A percentile compares a stretch with the other conserved stretches of the same genome.
phyloP scores from a whole-genome alignment of 2,797 vertebrate species.

The Chrosomus eos region DNA sequence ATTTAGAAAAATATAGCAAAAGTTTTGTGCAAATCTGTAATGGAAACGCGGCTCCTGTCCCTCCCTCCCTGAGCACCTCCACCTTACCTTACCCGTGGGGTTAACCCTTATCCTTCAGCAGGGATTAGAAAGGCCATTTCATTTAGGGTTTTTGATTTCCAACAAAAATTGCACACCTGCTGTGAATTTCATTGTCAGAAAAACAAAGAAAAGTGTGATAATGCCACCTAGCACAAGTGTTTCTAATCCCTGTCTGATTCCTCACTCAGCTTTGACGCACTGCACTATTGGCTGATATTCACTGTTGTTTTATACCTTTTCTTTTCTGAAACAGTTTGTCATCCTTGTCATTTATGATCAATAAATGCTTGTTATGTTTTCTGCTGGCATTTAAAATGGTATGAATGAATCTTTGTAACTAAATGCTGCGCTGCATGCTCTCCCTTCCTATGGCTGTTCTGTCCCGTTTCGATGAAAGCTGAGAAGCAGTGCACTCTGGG shows the following conservation, averaged over 20 bases:
- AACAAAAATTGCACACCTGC: background rate
- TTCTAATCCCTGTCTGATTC: conserved; percentile 34
- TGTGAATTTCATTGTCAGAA: background rate
- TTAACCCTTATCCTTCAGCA: background rate
- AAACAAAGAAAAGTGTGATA: background rate
- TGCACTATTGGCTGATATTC: conserved; percentile 26
- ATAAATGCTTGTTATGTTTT: conserved; percentile 59
- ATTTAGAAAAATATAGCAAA: too few species aligned
- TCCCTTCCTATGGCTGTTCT: conserved; percentile 40
- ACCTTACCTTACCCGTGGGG: background rate
- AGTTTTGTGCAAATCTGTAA: too few species aligned
- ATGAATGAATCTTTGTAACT: conserved; percentile 49
- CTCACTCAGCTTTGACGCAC: conserved; percentile 15
- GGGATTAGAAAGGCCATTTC: conserved; percentile 33
- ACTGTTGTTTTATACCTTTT: conserved; percentile 42
- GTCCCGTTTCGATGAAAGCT: conserved; percentile 25
- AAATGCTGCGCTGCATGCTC: conserved; percentile 55
- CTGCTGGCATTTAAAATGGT: conserved; percentile 65
- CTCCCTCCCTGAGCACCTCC: background rate
- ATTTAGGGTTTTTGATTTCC: background rate
- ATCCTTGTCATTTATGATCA: conserved; percentile 86
- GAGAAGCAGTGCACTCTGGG: conserved; percentile 31
- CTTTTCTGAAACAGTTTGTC: conserved; percentile 72
- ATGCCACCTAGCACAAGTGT: background rate
- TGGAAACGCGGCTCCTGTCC: too few species aligned